A percentile compares a stretch with the other conserved stretches of the same genome.
Conservation (phyloP, 2,113 vertebrate genomes). For the rabbit (Oryctolagus cuniculus) region mOryCun1.1 NC_091433.1:126987501-126988000, state of each 20-base stretch:
- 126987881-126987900: slow-evolving; percentile 62
- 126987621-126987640: slow-evolving; percentile 76
- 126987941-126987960: slow-evolving; percentile 70
- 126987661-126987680: slow-evolving; percentile 75
- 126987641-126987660: slow-evolving; percentile 76
- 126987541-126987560: slow-evolving; percentile 83
- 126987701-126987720: slow-evolving; percentile 80
- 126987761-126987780: slow-evolving; percentile 73
- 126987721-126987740: slow-evolving; percentile 74
- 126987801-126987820: slow-evolving; percentile 71
- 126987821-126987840: slow-evolving; percentile 60
- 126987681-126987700: slow-evolving; percentile 78
- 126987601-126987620: slow-evolving; percentile 78
- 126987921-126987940: slow-evolving; percentile 59
- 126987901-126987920: slow-evolving; percentile 72
- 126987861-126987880: slow-evolving; percentile 65
- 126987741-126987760: slow-evolving; percentile 85
- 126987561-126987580: slow-evolving; percentile 83
- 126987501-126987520: slow-evolving; percentile 39
- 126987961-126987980: slow-evolving; percentile 73
- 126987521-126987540: slow-evolving; percentile 68
- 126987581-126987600: slow-evolving; percentile 65
- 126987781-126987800: slow-evolving; percentile 70
- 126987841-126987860: slow-evolving; percentile 68
- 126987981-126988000: slow-evolving; percentile 37